A percentile compares a stretch with the other conserved stretches of the same genome.
These are phyloP conservation scores for Solenopsis fugax DNA, from an alignment of 1,140 invertebrate genomes.

Conservation along the genomic window DNA sequence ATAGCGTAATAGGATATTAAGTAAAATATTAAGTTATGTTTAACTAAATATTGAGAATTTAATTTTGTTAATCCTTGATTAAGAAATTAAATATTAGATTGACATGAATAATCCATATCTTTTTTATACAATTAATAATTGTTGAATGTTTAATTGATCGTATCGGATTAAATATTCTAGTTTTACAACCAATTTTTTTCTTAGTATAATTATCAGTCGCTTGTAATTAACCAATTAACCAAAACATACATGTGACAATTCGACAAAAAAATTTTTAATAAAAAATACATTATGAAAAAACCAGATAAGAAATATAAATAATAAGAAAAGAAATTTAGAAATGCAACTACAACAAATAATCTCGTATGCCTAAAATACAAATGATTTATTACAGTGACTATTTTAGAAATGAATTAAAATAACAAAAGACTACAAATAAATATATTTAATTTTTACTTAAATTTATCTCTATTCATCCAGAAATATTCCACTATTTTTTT, in stretches of 20 bases:
- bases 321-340: background rate
- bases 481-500: background rate
- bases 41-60: too few species aligned
- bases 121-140: too few species aligned
- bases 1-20: too few species aligned
- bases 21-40: too few species aligned
- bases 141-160: too few species aligned
- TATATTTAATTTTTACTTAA: background rate
- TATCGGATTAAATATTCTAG: too few species aligned
- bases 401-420: background rate
- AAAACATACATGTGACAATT: background rate
- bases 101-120: too few species aligned
- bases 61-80: too few species aligned
- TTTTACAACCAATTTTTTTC: too few species aligned
- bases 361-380: background rate
- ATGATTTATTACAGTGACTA: background rate
- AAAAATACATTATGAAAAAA: background rate
- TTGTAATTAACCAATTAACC: background rate
- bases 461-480: background rate
- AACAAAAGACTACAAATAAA: background rate
- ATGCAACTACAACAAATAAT: background rate
- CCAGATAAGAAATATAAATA: background rate
- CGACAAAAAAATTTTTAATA: background rate
- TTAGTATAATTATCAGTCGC: too few species aligned
- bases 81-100: too few species aligned